Conservation (phyloP, 2,113 vertebrate species). For the Ploceus nigricollis region DNA sequence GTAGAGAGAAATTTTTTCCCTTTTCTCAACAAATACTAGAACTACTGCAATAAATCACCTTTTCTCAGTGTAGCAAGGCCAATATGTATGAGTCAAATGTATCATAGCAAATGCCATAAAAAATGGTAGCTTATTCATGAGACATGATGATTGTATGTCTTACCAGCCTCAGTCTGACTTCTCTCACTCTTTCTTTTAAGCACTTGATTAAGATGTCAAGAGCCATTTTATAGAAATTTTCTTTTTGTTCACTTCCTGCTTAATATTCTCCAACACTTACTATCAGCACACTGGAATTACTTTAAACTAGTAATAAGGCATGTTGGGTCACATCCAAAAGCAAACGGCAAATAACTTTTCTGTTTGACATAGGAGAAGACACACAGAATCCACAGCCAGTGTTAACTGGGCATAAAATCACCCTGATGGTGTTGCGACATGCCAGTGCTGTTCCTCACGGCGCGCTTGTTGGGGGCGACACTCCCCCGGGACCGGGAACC, state of each 20-base stretch:
- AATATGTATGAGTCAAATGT: conserved; percentile 10
- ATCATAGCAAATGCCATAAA: background rate
- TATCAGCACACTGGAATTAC: background rate
- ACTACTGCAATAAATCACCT: conserved; percentile 46
- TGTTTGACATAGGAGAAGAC: background rate
- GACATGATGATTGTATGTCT: background rate
- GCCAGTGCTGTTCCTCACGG: too few relatives aligned
- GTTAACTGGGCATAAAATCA: background rate
- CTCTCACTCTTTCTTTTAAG: background rate
- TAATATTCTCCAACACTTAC: background rate
- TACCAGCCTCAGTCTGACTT: background rate
- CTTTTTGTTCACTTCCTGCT: background rate
- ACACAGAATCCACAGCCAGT: background rate
- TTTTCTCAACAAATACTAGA: background rate
- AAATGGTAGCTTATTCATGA: background rate
- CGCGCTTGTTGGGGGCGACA: too few relatives aligned
- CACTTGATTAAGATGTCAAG: background rate
- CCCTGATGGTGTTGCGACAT: too few relatives aligned
- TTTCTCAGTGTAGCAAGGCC: conserved; percentile 7
- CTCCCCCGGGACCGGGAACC: too few relatives aligned
- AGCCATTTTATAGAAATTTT: background rate
- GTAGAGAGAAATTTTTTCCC: background rate
- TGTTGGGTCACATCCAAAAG: background rate
- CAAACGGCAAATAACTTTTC: background rate
- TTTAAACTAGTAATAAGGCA: background rate